Conservation (phyloP, 2,797 vertebrate species). For the Acipenser ruthenus region DNA sequence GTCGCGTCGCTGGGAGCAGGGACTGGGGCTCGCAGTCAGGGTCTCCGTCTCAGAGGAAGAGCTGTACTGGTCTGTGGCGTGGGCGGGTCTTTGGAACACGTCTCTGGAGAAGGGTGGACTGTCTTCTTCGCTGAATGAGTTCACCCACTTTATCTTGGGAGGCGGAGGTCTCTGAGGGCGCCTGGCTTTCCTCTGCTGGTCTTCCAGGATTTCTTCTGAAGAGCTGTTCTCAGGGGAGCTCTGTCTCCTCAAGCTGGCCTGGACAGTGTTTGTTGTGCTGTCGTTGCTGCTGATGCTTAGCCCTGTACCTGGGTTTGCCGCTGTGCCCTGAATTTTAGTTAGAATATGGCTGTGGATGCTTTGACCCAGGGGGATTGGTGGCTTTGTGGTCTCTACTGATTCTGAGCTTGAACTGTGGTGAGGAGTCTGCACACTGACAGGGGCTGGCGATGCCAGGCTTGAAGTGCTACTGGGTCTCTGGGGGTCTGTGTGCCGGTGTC, state of each 20-base stretch:
- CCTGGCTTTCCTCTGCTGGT: conserved; percentile 4
- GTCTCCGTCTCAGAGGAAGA: conserved; percentile 34
- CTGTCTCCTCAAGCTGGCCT: neutral
- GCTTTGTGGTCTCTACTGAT: too few relatives aligned
- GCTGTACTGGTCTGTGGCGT: conserved; percentile 25
- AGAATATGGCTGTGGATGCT: too few relatives aligned
- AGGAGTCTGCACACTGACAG: too few relatives aligned
- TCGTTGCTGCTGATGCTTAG: neutral
- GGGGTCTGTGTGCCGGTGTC: conserved; percentile 31
- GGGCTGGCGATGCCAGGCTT: too few relatives aligned
- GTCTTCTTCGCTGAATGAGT: conserved; percentile 14
- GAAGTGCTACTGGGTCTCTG: conserved; percentile 14
- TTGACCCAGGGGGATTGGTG: too few relatives aligned
- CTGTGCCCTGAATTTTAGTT: too few relatives aligned
- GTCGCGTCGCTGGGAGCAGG: conserved; percentile 12
- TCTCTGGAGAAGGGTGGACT: neutral
- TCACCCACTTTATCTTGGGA: conserved; percentile 28
- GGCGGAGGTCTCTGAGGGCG: conserved; percentile 30
- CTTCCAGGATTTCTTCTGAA: neutral
- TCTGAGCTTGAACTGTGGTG: too few relatives aligned
- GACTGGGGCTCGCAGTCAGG: conserved; percentile 29
- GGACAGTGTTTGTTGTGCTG: neutral
- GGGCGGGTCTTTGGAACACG: neutral
- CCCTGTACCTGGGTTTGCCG: too few relatives aligned
- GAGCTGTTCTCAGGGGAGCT: too few relatives aligned